Evolutionary conservation across 2,888 invertebrate genomes (phyloP), one percentile per base, ranked within the genome.

Genomic region (Watsonalla cultraria): DNA sequence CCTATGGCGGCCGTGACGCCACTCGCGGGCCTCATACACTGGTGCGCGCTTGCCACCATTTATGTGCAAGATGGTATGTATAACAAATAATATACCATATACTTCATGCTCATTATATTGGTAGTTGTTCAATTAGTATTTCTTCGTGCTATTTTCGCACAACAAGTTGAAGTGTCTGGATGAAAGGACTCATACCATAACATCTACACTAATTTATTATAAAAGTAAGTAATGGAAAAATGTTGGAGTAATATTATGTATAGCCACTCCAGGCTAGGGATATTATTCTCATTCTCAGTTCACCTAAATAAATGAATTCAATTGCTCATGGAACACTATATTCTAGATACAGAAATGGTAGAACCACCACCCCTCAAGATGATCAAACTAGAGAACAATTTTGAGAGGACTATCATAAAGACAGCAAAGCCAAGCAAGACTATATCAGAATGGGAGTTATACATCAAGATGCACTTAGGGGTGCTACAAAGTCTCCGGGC

Each of bases 1-100:
- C 95, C 96, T 0, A 96, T 96, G 96, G 95, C 96, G 5, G 95
- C 95, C 0, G 94, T 95, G 6, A 95, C 96, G 0, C 96, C 96
- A 0, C 91, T 96, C 42, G 94, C 95, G 0, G 96, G 96, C 0
- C 91, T 97, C n/a, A 92, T 96, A 54, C 92, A 93, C 59, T 96
- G 95, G 95, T 94, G 94, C 68, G 92, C 95, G 5, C 80, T 95
- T 9, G 94, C 95, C 0, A 94, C 95, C 0, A 80, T 95, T 5
- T 92, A 78, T 57, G 68, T 82, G 11, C 74, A 79, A 45, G 70
- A 76, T 50, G 80, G 83, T 80, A 66, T 55, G 50, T 58, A 49
- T 34, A 0, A 33, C 24, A 24, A 24, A 24, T 24, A 2, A 24
- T 24, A 24, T 24, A 24, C 24, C 1, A 54, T 42, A 46, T 35